Evolutionary conservation across 2,888 invertebrate genomes (phyloP).

Genomic region (Dugesia japonica): DNA sequence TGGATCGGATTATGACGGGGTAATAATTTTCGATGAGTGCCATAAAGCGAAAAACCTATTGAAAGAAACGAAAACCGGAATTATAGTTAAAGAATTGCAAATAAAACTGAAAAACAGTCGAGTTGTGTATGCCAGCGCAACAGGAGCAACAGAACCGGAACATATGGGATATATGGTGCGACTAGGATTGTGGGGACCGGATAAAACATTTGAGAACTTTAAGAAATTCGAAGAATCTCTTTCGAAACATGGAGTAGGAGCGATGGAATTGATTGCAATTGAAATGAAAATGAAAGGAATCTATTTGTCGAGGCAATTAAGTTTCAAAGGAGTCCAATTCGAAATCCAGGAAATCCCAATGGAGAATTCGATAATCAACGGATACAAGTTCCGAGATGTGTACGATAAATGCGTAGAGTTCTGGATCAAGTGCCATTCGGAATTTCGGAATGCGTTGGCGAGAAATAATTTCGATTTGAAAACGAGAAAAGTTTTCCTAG

Average conservation of each 20-base stretch:
- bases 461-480: neutral
- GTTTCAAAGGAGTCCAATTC: constrained; percentile 90
- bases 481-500: constrained; percentile 77
- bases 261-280: constrained; percentile 99
- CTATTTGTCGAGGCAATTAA: constrained; percentile 93
- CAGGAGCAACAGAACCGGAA: constrained; percentile 77
- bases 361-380: constrained; percentile 73
- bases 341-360: constrained; percentile 53
- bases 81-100: constrained; percentile 81
- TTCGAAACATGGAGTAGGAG: constrained; percentile 88
- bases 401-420: constrained; percentile 81
- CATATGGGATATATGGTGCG: constrained; percentile 99
- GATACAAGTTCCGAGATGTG: constrained; percentile 65
- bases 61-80: constrained; percentile 90
- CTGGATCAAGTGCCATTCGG: neutral
- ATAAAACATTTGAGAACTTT: constrained; percentile 82
- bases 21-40: constrained; percentile 92
- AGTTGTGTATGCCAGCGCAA: constrained; percentile 47
- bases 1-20: constrained; percentile 75
- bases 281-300: constrained; percentile 96
- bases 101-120: constrained; percentile 71
- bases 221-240: constrained; percentile 86
- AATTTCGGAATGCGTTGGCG: neutral
- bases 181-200: constrained; percentile 89
- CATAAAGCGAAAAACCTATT: constrained; percentile 94